These are phyloP conservation scores for Macropus fuliginosus DNA, from an alignment of 2,797 vertebrate genomes.

Conservation along the genomic window DNA sequence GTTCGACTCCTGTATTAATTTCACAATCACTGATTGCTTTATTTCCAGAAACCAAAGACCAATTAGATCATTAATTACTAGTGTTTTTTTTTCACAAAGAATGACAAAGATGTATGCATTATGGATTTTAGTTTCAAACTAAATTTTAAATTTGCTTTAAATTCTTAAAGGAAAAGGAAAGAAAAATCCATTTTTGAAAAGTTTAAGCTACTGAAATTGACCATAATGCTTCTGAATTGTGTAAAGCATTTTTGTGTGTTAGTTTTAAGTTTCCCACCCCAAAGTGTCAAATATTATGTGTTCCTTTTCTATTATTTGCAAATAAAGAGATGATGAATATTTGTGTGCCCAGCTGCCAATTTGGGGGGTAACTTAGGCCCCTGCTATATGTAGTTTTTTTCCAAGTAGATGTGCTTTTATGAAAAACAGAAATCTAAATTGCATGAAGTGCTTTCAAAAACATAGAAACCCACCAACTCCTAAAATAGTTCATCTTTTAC, in stretches of 20 bases:
- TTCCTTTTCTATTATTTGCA: background rate
- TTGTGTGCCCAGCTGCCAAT: background rate
- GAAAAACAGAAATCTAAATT: background rate
- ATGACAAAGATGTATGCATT: background rate
- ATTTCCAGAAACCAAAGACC: background rate
- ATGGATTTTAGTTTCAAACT: background rate
- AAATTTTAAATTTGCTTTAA: background rate
- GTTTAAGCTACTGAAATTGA: background rate
- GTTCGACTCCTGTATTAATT: background rate
- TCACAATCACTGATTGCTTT: background rate
- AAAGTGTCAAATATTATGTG: background rate
- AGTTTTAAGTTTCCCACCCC: background rate
- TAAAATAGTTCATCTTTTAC: background rate
- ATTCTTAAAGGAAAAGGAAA: background rate
- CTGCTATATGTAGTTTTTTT: background rate
- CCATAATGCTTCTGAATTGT: background rate
- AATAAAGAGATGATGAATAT: background rate
- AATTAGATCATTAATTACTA: conserved; percentile 2
- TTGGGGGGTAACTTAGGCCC: background rate
- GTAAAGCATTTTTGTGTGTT: background rate
- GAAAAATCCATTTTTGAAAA: background rate
- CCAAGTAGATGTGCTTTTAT: background rate
- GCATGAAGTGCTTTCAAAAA: background rate
- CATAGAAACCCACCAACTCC: background rate
- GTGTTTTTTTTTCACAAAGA: background rate